A percentile compares a stretch with the other conserved stretches of the same genome.
phyloP scores from a whole-genome alignment of 2,797 vertebrate species.

The Mustela erminea region DNA sequence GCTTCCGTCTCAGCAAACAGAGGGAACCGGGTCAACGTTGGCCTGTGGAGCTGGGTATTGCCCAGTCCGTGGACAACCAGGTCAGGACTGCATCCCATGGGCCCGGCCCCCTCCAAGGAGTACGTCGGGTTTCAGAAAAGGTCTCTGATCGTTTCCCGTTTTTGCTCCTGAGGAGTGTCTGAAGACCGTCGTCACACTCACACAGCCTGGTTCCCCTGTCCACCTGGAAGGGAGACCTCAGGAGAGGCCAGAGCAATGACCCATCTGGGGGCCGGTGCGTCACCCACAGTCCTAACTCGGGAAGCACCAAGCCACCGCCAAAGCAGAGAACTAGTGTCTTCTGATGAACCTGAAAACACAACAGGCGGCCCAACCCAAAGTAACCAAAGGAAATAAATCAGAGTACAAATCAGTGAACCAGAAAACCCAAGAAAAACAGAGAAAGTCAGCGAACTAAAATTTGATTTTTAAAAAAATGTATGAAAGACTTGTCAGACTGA shows the following conservation, averaged over 20 bases:
- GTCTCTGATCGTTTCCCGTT: background rate
- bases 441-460: too few relatives aligned
- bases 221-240: background rate
- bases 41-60: background rate
- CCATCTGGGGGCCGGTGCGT: too few relatives aligned
- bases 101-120: too few relatives aligned
- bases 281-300: too few relatives aligned
- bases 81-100: too few relatives aligned
- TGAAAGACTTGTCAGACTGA: background rate
- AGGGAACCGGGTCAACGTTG: background rate
- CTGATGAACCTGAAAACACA: background rate
- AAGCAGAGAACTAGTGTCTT: background rate
- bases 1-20: background rate
- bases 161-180: background rate
- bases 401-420: too few relatives aligned
- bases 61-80: too few relatives aligned
- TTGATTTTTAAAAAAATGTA: background rate
- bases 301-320: rapidly evolving
- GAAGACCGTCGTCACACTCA: background rate
- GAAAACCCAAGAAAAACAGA: too few relatives aligned
- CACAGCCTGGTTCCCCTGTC: background rate
- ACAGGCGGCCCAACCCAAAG: too few relatives aligned
- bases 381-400: too few relatives aligned
- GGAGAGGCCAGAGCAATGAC: too few relatives aligned
- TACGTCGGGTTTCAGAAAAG: background rate